phyloP scores from a whole-genome alignment of 2,797 vertebrate genomes.

The Gymnoscopelus braueri region DNA sequence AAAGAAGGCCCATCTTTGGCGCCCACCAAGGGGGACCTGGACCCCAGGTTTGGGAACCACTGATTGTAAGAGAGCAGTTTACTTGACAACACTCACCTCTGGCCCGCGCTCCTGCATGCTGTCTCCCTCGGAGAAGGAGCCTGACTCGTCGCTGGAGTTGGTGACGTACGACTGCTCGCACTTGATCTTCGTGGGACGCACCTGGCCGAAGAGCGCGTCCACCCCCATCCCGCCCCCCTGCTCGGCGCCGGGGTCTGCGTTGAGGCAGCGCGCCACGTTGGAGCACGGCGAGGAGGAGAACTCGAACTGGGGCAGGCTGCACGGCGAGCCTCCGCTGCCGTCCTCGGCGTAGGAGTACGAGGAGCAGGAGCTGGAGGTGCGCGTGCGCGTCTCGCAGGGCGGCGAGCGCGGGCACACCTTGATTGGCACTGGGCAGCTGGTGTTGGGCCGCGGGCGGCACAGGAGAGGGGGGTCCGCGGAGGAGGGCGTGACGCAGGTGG shows the following conservation, averaged over 20 bases:
- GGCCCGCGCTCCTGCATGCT: slow-evolving; percentile 94
- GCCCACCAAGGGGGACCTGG: no score
- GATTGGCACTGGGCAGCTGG: slow-evolving; percentile 99
- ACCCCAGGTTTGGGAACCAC: not conserved
- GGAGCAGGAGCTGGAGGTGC: slow-evolving; percentile 98
- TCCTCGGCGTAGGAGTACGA: slow-evolving; percentile 98
- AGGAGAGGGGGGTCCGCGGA: slow-evolving; percentile 83
- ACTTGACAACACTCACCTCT: slow-evolving; percentile 87
- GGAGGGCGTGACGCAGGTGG: slow-evolving; percentile 22
- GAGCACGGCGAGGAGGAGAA: slow-evolving; percentile 98
- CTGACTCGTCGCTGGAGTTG: slow-evolving; percentile 99
- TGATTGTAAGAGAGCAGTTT: slow-evolving; percentile 33
- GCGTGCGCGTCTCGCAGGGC: slow-evolving; percentile 93
- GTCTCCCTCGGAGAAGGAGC: slow-evolving; percentile 99
- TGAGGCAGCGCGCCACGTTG: slow-evolving; percentile 91
- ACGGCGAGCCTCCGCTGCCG: slow-evolving; percentile 94
- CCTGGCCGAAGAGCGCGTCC: slow-evolving; percentile 89
- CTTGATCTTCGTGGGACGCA: slow-evolving; percentile 93
- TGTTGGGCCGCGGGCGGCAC: slow-evolving; percentile 93
- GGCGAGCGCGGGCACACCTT: slow-evolving; percentile 98
- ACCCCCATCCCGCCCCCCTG: slow-evolving; percentile 89
- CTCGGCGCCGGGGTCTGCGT: slow-evolving; percentile 90
- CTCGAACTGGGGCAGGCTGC: slow-evolving; percentile 97
- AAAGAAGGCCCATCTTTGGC: no score
- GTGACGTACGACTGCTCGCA: slow-evolving; percentile 98